Percentiles rank a stretch among this genome's conserved stretches.
phyloP scores from a whole-genome alignment of 1,140 invertebrate species.

The Drosophila pruinosa region DNA sequence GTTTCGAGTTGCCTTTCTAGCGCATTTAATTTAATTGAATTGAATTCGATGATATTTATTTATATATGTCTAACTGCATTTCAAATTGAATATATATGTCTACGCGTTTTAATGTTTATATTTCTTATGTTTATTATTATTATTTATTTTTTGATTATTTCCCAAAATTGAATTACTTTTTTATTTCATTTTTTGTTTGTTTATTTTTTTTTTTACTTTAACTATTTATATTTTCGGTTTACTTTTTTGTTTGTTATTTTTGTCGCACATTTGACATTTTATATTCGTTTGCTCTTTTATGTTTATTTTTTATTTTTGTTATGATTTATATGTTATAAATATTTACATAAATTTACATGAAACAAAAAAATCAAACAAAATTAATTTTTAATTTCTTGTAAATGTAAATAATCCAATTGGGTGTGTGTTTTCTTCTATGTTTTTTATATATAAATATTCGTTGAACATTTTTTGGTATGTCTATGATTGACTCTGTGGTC shows the following conservation, averaged over 20 bases:
- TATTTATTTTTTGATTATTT: neutral
- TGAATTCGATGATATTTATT: conserved; percentile 24
- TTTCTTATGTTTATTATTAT: conserved; percentile 16
- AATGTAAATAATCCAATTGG: conserved; percentile 83
- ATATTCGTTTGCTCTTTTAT: conserved; percentile 24
- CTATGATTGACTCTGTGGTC: conserved; percentile 83
- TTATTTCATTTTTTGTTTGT: neutral
- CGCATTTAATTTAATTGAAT: conserved; percentile 42
- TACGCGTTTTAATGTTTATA: conserved; percentile 21
- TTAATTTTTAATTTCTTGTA: conserved; percentile 82
- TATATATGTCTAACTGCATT: conserved; percentile 49
- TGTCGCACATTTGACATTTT: conserved; percentile 28
- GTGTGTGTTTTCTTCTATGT: conserved; percentile 83
- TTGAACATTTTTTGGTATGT: conserved; percentile 83
- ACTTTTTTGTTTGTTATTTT: conserved; percentile 33
- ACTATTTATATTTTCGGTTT: conserved; percentile 4
- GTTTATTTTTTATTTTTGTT: conserved; percentile 50
- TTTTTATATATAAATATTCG: conserved; percentile 83
- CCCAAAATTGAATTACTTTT: neutral
- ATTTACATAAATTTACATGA: conserved; percentile 70
- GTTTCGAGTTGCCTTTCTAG: conserved; percentile 42
- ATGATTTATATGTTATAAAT: conserved; percentile 75
- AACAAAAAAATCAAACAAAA: conserved; percentile 59
- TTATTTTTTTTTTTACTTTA: neutral
- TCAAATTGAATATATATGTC: conserved; percentile 32